A percentile compares a stretch with the other conserved stretches of the same genome.
Evolutionary conservation across 2,888 invertebrate species (phyloP).

Genomic region (Microdon myrmicae): DNA sequence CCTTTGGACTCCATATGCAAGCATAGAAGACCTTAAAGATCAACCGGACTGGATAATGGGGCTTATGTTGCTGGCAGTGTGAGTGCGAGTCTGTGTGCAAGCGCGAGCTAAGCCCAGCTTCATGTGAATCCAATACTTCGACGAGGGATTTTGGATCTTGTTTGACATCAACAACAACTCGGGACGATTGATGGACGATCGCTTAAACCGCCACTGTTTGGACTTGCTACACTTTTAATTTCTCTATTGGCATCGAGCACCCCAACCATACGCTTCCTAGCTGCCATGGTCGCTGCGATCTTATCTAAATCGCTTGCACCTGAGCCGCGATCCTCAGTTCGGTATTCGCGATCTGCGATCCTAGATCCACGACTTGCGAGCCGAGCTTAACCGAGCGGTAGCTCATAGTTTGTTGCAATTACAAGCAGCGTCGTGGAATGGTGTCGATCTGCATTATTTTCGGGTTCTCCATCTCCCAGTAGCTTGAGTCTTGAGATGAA

Average conservation of each 20-base stretch:
- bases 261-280: constrained; percentile 8
- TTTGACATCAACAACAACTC: constrained; percentile 33
- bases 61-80: constrained; percentile 23
- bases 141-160: constrained; percentile 24
- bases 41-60: constrained; percentile 47
- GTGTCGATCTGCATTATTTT: background rate
- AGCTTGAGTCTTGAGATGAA: constrained; percentile 20
- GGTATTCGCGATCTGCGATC: constrained; percentile 12
- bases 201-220: constrained; percentile 26
- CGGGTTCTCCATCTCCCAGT: no score
- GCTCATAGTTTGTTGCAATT: constrained; percentile 5
- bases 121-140: no score
- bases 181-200: constrained; percentile 45
- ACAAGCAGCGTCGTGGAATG: constrained; percentile 18
- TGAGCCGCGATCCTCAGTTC: constrained; percentile 26
- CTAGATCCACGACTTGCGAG: no score
- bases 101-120: no score
- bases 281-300: constrained; percentile 12
- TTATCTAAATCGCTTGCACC: constrained; percentile 49
- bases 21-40: constrained; percentile 33
- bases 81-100: no score
- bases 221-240: constrained; percentile 50
- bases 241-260: constrained; percentile 42
- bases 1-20: constrained; percentile 7
- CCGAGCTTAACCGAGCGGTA: no score